phyloP scores from a whole-genome alignment of 2,888 invertebrate genomes.

The Cylloceria caligata region DNA sequence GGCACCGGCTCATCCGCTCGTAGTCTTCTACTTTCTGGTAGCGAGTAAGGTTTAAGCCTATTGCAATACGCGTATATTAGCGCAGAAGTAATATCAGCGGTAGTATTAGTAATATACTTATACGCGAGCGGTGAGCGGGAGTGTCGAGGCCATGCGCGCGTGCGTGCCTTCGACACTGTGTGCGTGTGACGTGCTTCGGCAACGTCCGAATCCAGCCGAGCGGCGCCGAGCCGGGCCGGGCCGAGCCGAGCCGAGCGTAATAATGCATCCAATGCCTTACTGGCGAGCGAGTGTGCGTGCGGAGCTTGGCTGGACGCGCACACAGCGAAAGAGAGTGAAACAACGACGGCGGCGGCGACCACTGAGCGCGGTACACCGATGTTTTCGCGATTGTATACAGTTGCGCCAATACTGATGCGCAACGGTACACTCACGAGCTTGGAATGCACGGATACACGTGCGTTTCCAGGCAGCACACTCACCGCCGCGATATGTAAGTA shows the following conservation, averaged over 20 bases:
- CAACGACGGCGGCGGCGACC: conserved; percentile 32
- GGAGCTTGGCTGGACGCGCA: conserved; percentile 55
- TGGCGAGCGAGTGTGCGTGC: conserved; percentile 51
- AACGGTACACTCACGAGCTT: conserved; percentile 38
- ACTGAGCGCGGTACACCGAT: conserved; percentile 26
- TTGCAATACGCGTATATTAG: not conserved
- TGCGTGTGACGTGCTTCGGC: conserved; percentile 51
- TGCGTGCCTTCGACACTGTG: conserved; percentile 27
- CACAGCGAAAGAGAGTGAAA: conserved; percentile 24
- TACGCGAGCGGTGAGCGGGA: no score
- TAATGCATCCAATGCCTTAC: conserved; percentile 65
- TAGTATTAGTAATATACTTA: no score
- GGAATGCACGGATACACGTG: conserved; percentile 44
- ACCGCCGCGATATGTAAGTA: not conserved
- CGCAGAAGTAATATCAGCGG: no score
- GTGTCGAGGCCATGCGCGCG: conserved; percentile 25
- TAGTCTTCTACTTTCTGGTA: not conserved
- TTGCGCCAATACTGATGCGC: conserved; percentile 5
- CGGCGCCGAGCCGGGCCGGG: conserved; percentile 73
- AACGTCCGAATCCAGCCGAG: conserved; percentile 70
- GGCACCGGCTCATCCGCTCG: no score
- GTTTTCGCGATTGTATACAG: conserved; percentile 64
- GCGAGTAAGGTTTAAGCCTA: not conserved
- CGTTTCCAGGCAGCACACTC: not conserved
- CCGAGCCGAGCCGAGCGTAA: conserved; percentile 76